phyloP scores from a whole-genome alignment of 2,888 invertebrate species.

The Drosophila acutilabella region DNA sequence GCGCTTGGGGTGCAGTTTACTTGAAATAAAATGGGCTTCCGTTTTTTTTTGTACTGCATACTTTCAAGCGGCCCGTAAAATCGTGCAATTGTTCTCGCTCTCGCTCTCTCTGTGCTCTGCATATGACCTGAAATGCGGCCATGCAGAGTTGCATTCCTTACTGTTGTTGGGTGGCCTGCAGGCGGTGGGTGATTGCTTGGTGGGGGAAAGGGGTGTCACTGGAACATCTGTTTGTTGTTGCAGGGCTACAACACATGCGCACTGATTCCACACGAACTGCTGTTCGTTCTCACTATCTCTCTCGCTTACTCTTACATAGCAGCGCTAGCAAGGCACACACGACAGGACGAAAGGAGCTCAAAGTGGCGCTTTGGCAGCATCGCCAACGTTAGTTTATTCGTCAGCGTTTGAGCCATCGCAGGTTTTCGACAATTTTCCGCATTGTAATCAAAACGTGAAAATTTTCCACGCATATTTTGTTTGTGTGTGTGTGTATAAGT shows the following conservation, averaged over 20 bases:
- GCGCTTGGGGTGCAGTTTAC: conserved; percentile 32
- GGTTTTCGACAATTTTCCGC: conserved; percentile 55
- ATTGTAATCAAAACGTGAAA: conserved; percentile 48
- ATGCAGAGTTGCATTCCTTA: conserved; percentile 35
- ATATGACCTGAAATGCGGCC: conserved; percentile 20
- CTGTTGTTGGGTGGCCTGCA: neutral
- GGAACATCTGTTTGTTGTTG: conserved; percentile 62
- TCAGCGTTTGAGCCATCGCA: conserved; percentile 58
- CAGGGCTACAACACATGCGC: conserved; percentile 53
- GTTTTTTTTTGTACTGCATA: conserved; percentile 36
- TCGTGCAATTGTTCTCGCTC: neutral
- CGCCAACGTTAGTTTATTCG: conserved; percentile 61
- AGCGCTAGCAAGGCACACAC: conserved; percentile 3
- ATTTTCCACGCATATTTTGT: conserved; percentile 40
- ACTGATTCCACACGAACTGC: conserved; percentile 25
- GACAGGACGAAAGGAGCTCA: conserved; percentile 5
- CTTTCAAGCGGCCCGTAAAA: conserved; percentile 24
- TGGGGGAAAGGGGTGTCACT: neutral
- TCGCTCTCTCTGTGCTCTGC: conserved; percentile 3
- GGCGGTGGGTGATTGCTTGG: neutral
- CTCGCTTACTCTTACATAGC: conserved; percentile 37
- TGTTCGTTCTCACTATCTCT: conserved; percentile 21
- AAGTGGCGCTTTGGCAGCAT: conserved; percentile 45
- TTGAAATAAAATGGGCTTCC: conserved; percentile 2
- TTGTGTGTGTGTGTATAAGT: conserved; percentile 9